Evolutionary conservation across 2,888 invertebrate species (phyloP), one percentile per base, ranked within the genome.

Genomic region (Balanococcus diminutus): DNA sequence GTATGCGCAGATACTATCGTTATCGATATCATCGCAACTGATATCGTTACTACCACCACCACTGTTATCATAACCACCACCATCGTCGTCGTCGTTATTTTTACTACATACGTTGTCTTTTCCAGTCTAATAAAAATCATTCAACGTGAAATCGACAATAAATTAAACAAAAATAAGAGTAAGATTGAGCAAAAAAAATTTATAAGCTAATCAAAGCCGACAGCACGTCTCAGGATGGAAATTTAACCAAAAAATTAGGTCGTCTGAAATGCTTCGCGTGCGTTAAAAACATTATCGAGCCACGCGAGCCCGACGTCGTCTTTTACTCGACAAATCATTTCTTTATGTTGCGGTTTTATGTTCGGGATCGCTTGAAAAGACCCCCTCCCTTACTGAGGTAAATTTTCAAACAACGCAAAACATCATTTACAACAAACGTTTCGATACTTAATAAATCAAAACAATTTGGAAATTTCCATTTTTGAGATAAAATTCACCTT

Each of bases 11-110:
- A 85, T 85, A 19, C 85, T 85, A 46, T 85, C 85, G 72, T 85
- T 72, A 79, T 85, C 85, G n/a, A 75, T 75, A 75, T 85, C 85
- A 22, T 61, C 84, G n/a, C 36, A 36, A 85, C 75, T 75, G 46
- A 39, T 85, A 46, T 85, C 85, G 28, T 75, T 75, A 31, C 42
- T 46, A 75, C 85, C 85, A 79, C 46, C 85, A 85, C 85, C 85
- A 79, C 36, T 46, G 39, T 82, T 25, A 75, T 85, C 31, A 46
- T 51, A 46, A 46, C 79, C 75, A 82, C 51, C 46, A 51, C 61
- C 72, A 39, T 72, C 67, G 61, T 67, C 83, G 46, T 56, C 83
- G 32, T 56, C 39, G 72, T 67, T 61, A 84, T 25, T 42, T 75
- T 67, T 46, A 85, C 79, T 75, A 85, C 31, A 28, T 79, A 79